phyloP scores from a whole-genome alignment of 2,888 invertebrate genomes.

The Drosophila hamatofila region DNA sequence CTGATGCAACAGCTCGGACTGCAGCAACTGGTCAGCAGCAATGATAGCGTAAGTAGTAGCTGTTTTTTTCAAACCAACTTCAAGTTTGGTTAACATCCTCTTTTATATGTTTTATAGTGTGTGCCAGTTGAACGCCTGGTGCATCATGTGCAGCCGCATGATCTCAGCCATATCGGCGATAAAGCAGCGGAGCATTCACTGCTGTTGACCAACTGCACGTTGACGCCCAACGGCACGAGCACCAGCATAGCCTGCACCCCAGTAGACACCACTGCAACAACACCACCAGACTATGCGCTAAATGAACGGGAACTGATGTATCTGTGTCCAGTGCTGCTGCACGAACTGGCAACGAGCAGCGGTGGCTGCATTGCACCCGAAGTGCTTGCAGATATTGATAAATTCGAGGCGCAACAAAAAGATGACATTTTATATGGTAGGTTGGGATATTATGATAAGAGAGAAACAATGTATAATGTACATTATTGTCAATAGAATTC shows the following conservation, averaged over 20 bases:
- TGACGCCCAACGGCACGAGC: constrained; percentile 37
- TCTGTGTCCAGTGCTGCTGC: constrained; percentile 89
- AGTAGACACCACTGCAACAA: constrained; percentile 22
- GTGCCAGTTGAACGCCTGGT: constrained; percentile 70
- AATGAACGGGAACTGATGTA: constrained; percentile 83
- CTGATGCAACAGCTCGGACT: constrained; percentile 88
- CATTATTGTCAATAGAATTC: not conserved
- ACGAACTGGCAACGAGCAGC: constrained; percentile 87
- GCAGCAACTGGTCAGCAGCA: constrained; percentile 85
- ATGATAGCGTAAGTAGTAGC: constrained; percentile 54
- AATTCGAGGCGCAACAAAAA: constrained; percentile 46
- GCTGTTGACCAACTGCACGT: constrained; percentile 58
- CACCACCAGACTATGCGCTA: constrained; percentile 60
- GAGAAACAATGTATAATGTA: not conserved
- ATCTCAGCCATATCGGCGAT: constrained; percentile 53
- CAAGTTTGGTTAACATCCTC: too few relatives aligned
- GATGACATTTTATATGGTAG: constrained; percentile 45
- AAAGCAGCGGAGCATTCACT: constrained; percentile 27
- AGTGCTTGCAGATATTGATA: constrained; percentile 70
- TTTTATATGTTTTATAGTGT: constrained; percentile 55
- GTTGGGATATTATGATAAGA: not conserved
- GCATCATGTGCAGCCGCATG: constrained; percentile 76
- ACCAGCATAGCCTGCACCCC: constrained; percentile 46
- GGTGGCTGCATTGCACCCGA: constrained; percentile 87
- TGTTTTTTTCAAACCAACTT: not conserved